These are phyloP conservation scores for Neelides sp. DNA, from an alignment of 1,140 invertebrate genomes.

Conservation along the genomic window DNA sequence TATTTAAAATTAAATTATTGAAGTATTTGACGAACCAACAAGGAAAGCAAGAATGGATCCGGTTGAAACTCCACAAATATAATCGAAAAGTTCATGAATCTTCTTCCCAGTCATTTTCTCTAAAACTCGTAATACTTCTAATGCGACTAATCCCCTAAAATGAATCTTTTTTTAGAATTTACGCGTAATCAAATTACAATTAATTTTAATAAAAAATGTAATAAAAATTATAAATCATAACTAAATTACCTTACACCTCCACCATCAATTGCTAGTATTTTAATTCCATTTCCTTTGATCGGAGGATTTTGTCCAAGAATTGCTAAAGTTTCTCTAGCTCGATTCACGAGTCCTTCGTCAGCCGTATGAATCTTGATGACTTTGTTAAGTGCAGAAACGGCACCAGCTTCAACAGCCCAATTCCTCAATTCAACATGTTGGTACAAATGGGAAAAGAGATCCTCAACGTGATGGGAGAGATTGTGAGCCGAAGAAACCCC, in stretches of 20 bases:
- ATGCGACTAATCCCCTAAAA: conserved; percentile 58
- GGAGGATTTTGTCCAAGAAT: conserved; percentile 60
- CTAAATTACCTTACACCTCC: conserved; percentile 57
- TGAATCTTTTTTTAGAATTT: conserved; percentile 15
- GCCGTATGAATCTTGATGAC: conserved; percentile 14
- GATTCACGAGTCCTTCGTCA: conserved; percentile 23
- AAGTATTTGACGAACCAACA: conserved; percentile 41
- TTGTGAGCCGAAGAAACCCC: conserved; percentile 1
- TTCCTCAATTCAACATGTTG: conserved; percentile 11
- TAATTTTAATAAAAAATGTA: background rate
- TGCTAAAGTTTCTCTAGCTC: conserved; percentile 49
- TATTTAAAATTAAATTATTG: background rate
- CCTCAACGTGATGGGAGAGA: conserved; percentile 20
- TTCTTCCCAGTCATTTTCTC: conserved; percentile 55
- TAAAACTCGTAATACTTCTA: conserved; percentile 63
- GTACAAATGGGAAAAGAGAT: conserved; percentile 20
- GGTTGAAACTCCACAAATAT: conserved; percentile 82
- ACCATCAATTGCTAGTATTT: conserved; percentile 77
- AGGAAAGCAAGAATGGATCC: conserved; percentile 61
- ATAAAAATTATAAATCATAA: background rate
- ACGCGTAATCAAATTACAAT: conserved; percentile 2
- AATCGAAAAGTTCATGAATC: conserved; percentile 67
- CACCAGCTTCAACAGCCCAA: conserved; percentile 17
- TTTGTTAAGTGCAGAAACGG: conserved; percentile 13
- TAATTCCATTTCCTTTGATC: conserved; percentile 56